phyloP scores from a whole-genome alignment of 2,888 invertebrate species.

The Barypeithes pellucidus region DNA sequence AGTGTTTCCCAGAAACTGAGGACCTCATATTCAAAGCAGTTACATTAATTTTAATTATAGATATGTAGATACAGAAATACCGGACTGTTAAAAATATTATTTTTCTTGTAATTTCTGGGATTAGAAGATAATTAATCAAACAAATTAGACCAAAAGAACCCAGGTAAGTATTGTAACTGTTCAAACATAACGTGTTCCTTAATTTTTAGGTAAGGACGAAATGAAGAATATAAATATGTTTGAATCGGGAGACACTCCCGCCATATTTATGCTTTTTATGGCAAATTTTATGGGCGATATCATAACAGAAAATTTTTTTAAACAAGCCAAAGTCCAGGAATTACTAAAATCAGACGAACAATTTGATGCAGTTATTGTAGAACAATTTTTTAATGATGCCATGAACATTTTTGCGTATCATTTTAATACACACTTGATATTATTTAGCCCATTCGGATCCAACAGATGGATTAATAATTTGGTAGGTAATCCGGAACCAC shows the following conservation, averaged over 20 bases:
- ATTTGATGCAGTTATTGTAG: constrained; percentile 65
- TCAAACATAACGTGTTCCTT: no score
- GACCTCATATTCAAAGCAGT: no score
- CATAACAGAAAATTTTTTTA: constrained; percentile 30
- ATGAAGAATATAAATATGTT: constrained; percentile 24
- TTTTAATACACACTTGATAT: constrained; percentile 64
- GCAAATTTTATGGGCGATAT: neutral
- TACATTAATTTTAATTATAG: no score
- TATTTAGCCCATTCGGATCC: constrained; percentile 69
- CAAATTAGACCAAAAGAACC: no score
- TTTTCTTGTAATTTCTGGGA: no score
- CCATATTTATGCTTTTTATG: constrained; percentile 26
- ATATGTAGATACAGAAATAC: no score
- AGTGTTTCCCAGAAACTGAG: no score
- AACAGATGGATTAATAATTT: constrained; percentile 70
- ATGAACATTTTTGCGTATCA: constrained; percentile 65
- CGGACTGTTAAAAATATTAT: no score
- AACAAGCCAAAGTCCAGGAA: constrained; percentile 46
- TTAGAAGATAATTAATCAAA: no score
- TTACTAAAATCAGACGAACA: constrained; percentile 60
- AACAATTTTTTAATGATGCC: constrained; percentile 71
- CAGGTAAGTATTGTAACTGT: no score
- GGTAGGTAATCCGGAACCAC: constrained; percentile 71
- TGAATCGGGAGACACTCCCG: constrained; percentile 38
- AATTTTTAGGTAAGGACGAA: neutral